Evolutionary conservation across 1,140 invertebrate genomes (phyloP).

Genomic region (Drosophila burlai): DNA sequence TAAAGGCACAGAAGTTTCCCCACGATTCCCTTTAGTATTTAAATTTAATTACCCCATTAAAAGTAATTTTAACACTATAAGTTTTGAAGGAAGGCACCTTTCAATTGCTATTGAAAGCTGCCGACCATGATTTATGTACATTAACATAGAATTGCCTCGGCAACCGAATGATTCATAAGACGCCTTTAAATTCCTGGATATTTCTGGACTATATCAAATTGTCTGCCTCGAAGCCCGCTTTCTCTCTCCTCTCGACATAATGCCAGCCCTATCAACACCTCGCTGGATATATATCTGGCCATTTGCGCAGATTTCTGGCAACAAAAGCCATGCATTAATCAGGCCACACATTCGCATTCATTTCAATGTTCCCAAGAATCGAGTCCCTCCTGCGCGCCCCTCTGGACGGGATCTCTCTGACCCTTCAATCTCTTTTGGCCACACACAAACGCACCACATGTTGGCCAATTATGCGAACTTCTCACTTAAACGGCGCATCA

Average conservation of each 20-base stretch:
- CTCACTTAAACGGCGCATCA: constrained; percentile 61
- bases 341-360: constrained; percentile 45
- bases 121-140: not conserved
- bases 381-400: not conserved
- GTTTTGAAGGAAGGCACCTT: not conserved
- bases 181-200: constrained; percentile 16
- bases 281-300: constrained; percentile 24
- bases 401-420: not conserved
- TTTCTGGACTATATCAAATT: constrained; percentile 34
- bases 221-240: not conserved
- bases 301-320: constrained; percentile 50
- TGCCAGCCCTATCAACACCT: constrained; percentile 40
- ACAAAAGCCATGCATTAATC: constrained; percentile 55
- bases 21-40: not conserved
- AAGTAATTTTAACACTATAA: not conserved
- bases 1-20: not conserved
- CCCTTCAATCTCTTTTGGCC: constrained; percentile 37
- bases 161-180: constrained; percentile 30
- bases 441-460: constrained; percentile 51
- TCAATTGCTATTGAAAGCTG: not conserved
- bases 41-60: not conserved
- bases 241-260: not conserved
- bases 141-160: constrained; percentile 18
- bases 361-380: constrained; percentile 27
- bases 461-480: constrained; percentile 71